Evolutionary conservation across 1,140 invertebrate genomes (phyloP).

Genomic region (Metopolophium dirhodum): DNA sequence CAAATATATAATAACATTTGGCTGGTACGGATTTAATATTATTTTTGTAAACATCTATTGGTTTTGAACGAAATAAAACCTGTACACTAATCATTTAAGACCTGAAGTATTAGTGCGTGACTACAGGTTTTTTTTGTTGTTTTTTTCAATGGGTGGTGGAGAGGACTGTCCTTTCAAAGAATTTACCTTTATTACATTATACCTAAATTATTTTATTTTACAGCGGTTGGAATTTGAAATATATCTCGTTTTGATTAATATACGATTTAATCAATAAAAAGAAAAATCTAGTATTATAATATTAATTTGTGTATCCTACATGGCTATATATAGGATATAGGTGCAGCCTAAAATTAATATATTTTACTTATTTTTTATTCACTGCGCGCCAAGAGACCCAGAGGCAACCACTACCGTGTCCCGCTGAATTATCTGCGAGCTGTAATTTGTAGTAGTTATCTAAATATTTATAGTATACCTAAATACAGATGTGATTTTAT

Average conservation of each 20-base stretch:
- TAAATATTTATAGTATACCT: background rate
- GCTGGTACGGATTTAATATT: background rate
- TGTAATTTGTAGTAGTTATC: background rate
- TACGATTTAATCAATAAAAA: too few species aligned
- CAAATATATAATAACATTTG: background rate
- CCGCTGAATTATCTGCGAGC: background rate
- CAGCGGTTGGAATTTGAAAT: background rate
- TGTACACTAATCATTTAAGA: too few species aligned
- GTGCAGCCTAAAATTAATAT: too few species aligned
- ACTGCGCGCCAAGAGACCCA: too few species aligned
- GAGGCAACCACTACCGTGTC: too few species aligned
- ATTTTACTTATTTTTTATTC: background rate
- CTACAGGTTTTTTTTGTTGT: too few species aligned
- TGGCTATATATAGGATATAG: too few species aligned
- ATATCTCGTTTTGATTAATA: background rate
- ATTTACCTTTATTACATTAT: background rate
- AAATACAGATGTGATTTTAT: background rate
- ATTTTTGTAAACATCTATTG: too few species aligned
- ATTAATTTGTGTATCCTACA: too few species aligned
- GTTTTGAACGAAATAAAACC: too few species aligned
- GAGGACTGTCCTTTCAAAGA: background rate
- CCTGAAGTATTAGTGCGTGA: too few species aligned
- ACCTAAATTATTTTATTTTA: background rate
- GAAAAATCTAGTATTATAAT: too few species aligned
- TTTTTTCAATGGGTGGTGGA: background rate